Conservation (phyloP, 2,113 vertebrate species). For the Romanogobio albipinnatus region DNA sequence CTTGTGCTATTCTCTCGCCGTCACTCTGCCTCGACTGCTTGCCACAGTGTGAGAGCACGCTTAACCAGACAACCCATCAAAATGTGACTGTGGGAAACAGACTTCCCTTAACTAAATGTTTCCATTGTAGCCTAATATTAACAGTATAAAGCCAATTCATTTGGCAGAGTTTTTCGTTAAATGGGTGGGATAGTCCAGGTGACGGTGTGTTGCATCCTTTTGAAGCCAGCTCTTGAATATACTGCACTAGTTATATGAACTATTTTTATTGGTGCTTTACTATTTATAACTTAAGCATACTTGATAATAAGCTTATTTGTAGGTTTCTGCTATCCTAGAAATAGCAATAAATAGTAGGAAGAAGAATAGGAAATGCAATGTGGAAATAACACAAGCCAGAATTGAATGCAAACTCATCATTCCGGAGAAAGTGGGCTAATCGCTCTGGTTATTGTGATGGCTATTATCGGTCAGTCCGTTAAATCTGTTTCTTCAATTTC, state of each 20-base stretch:
- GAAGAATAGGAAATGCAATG: background rate
- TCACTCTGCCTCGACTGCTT: too few relatives aligned
- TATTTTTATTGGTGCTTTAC: background rate
- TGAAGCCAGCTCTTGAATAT: background rate
- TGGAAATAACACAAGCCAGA: slow-evolving; percentile 8
- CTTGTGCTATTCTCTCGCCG: too few relatives aligned
- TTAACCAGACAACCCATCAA: too few relatives aligned
- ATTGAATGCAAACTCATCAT: background rate
- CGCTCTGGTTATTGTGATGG: background rate
- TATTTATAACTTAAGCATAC: background rate
- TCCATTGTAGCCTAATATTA: too few relatives aligned
- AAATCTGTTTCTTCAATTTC: background rate
- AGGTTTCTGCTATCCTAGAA: background rate
- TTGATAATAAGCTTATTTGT: slow-evolving; percentile 16
- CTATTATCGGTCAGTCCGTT: slow-evolving; percentile 7
- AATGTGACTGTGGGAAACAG: too few relatives aligned
- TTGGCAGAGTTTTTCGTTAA: background rate
- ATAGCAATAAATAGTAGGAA: background rate
- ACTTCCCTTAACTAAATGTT: too few relatives aligned
- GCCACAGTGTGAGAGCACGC: too few relatives aligned
- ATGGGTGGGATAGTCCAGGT: background rate
- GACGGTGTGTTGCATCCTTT: background rate
- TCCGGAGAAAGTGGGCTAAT: background rate
- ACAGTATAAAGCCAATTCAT: too few relatives aligned
- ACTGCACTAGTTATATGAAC: background rate